Evolutionary conservation across 2,797 vertebrate genomes (phyloP).

Genomic region (Pempheris klunzingeri): DNA sequence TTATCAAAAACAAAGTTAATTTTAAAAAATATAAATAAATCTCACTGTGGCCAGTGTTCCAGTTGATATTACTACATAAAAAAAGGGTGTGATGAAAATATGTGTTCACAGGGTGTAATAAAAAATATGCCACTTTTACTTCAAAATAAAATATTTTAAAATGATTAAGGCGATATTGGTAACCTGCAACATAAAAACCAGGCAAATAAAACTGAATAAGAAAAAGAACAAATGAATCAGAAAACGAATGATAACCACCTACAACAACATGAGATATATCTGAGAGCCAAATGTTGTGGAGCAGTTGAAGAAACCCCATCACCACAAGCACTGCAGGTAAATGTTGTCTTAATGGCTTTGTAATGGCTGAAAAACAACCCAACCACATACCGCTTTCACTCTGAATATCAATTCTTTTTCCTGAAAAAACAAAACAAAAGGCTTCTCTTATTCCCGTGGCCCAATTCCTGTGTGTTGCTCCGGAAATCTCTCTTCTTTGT

Average conservation of each 20-base stretch:
- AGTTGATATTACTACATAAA: conserved; percentile 72
- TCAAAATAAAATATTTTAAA: conserved; percentile 86
- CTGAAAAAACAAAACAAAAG: conserved; percentile 42
- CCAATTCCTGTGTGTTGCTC: conserved; percentile 68
- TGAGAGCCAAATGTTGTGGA: conserved; percentile 80
- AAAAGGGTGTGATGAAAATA: conserved; percentile 63
- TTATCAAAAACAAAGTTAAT: conserved; percentile 74
- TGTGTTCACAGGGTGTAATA: conserved; percentile 58
- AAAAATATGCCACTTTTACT: conserved; percentile 87
- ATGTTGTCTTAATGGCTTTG: conserved; percentile 89
- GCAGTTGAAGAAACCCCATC: conserved; percentile 55
- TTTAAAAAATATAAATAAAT: conserved; percentile 81
- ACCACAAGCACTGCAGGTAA: conserved; percentile 70
- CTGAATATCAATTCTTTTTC: conserved; percentile 11
- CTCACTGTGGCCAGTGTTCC: conserved; percentile 73
- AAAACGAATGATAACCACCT: conserved; percentile 48
- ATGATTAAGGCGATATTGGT: conserved; percentile 93
- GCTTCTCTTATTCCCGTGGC: conserved; percentile 56
- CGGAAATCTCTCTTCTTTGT: conserved; percentile 54
- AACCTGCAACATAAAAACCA: conserved; percentile 85
- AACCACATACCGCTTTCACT: conserved; percentile 64
- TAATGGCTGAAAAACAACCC: conserved; percentile 81
- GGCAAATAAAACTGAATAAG: conserved; percentile 68
- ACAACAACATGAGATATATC: conserved; percentile 73
- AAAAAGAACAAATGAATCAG: conserved; percentile 44